phyloP scores from a whole-genome alignment of 1,140 invertebrate genomes.

The Chelonus insularis region DNA sequence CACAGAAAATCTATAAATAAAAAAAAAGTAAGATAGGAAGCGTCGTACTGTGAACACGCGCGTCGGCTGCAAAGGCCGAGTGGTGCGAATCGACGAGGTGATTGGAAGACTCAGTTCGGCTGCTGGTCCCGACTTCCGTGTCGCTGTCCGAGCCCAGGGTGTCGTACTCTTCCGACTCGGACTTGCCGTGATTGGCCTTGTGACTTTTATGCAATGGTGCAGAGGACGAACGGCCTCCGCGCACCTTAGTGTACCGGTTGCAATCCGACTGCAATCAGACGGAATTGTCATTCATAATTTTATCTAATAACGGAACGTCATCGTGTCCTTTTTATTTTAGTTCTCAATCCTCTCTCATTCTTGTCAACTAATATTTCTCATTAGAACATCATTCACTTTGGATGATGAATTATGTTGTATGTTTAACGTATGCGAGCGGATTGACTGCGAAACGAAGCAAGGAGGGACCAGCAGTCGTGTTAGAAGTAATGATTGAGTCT shows the following conservation, averaged over 20 bases:
- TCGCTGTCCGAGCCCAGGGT: constrained; percentile 66
- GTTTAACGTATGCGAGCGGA: constrained; percentile 5
- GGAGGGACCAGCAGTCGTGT: constrained; percentile 58
- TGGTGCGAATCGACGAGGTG: constrained; percentile 63
- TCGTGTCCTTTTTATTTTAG: constrained; percentile 11
- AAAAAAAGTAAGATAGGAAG: constrained; percentile 24
- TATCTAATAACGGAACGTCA: background rate
- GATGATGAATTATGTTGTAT: constrained; percentile 7
- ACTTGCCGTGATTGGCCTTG: constrained; percentile 62
- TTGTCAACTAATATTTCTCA: background rate
- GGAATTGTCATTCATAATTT: constrained; percentile 43
- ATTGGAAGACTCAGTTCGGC: constrained; percentile 60
- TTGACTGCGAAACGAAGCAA: constrained; percentile 49
- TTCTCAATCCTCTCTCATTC: background rate
- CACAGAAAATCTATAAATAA: constrained; percentile 28
- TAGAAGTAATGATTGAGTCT: constrained; percentile 17
- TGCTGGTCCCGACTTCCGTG: constrained; percentile 60
- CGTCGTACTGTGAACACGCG: constrained; percentile 60
- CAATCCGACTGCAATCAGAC: constrained; percentile 63
- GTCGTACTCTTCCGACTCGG: constrained; percentile 67
- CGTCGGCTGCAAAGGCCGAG: constrained; percentile 57
- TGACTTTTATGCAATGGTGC: constrained; percentile 59
- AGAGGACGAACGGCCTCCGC: constrained; percentile 59
- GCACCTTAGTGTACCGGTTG: constrained; percentile 61
- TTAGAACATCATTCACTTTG: background rate